phyloP scores from a whole-genome alignment of 2,797 vertebrate species.

The Florisuga fusca region DNA sequence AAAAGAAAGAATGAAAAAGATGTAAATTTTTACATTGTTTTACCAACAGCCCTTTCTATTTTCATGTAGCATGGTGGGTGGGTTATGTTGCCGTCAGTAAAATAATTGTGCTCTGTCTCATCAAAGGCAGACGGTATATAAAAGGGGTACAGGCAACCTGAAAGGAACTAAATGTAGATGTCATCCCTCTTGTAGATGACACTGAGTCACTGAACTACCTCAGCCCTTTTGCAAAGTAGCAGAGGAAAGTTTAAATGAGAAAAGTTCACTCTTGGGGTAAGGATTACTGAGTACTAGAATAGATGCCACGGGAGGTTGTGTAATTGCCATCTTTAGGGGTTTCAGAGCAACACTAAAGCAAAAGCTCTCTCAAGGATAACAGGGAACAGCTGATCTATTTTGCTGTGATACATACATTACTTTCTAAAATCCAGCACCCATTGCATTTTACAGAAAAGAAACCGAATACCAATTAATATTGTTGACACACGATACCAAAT shows the following conservation, averaged over 20 bases:
- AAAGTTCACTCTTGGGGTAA: neutral
- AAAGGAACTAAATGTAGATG: neutral
- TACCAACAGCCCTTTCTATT: neutral
- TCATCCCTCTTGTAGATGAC: neutral
- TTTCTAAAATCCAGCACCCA: neutral
- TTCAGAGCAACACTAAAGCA: neutral
- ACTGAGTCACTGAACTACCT: neutral
- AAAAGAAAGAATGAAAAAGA: neutral
- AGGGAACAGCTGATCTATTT: neutral
- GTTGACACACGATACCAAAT: neutral
- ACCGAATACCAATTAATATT: neutral
- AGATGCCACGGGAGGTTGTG: neutral
- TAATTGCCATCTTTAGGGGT: neutral
- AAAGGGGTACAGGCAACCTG: neutral
- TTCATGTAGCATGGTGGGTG: neutral
- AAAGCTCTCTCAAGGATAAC: neutral
- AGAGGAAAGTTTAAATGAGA: conserved; percentile 2
- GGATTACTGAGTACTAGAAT: neutral
- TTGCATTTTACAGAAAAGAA: neutral
- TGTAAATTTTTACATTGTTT: neutral
- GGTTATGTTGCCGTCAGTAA: neutral
- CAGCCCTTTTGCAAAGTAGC: neutral
- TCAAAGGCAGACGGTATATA: neutral
- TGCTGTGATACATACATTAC: neutral
- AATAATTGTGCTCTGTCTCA: neutral